phyloP scores from a whole-genome alignment of 2,113 vertebrate species.

The Tauraco erythrolophus region DNA sequence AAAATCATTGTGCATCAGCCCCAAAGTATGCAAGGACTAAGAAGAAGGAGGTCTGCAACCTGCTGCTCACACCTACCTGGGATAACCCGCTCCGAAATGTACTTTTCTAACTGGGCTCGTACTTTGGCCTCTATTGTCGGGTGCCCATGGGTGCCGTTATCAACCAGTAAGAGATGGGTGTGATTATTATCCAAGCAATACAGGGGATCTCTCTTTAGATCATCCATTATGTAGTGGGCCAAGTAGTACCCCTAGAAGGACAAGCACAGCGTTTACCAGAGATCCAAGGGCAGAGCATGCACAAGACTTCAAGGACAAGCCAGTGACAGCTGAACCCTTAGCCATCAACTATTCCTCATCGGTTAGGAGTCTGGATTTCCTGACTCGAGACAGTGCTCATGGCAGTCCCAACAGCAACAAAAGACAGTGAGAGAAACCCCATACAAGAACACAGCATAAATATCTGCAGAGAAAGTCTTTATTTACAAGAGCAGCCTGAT shows the following conservation, averaged over 20 bases:
- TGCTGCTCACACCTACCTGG: conserved; percentile 55
- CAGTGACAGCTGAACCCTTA: not conserved
- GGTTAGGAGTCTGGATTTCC: not conserved
- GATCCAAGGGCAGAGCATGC: not conserved
- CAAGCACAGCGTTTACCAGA: not conserved
- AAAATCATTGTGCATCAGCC: not conserved
- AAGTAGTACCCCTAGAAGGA: conserved; percentile 70
- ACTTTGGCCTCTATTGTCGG: conserved; percentile 74
- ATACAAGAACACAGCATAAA: not conserved
- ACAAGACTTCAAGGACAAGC: not conserved
- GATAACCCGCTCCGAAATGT: conserved; percentile 78
- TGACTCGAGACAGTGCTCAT: not conserved
- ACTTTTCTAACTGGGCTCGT: conserved; percentile 81
- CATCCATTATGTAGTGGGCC: conserved; percentile 81
- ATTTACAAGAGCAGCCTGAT: not conserved
- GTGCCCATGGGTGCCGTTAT: conserved; percentile 79
- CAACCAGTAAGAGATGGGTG: conserved; percentile 80
- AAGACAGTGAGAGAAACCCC: not conserved
- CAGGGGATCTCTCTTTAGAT: conserved; percentile 79
- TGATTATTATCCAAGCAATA: conserved; percentile 83
- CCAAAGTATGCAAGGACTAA: not conserved
- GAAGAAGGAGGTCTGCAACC: not conserved
- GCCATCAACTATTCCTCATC: not conserved
- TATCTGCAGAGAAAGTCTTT: not conserved
- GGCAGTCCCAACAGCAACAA: not conserved